Conservation (phyloP, 2,888 invertebrate genomes). For the Oeneis ivallda region DNA sequence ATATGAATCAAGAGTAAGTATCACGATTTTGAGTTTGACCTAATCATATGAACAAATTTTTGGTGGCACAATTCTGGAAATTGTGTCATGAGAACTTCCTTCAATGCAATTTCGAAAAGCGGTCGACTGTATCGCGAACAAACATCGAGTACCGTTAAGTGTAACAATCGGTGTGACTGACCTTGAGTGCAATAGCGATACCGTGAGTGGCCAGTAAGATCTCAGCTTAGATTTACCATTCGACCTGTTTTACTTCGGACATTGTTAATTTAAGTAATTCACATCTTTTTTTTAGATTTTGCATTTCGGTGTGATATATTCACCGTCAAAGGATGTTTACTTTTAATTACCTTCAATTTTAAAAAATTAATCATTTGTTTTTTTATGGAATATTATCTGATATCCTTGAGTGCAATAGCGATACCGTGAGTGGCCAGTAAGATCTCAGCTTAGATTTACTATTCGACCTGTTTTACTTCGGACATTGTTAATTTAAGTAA, state of each 20-base stretch:
- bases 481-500: neutral
- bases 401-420: conserved; percentile 37
- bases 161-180: conserved; percentile 34
- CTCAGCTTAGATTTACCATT: conserved; percentile 17
- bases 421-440: conserved; percentile 32
- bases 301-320: no score
- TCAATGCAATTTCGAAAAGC: conserved; percentile 31
- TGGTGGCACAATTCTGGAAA: conserved; percentile 21
- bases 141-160: conserved; percentile 23
- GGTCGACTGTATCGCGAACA: conserved; percentile 27
- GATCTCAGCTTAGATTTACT: conserved; percentile 18
- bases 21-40: no score
- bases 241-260: conserved; percentile 8
- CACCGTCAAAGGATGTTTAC: no score
- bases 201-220: conserved; percentile 32
- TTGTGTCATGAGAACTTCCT: conserved; percentile 31
- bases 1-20: neutral
- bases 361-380: no score
- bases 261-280: neutral
- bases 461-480: conserved; percentile 5
- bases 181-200: conserved; percentile 35
- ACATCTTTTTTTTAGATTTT: no score
- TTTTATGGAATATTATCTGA: no score
- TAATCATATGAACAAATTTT: neutral
- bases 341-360: no score